Evolutionary conservation across 2,888 invertebrate genomes (phyloP).

Genomic region (Heliconius sara): DNA sequence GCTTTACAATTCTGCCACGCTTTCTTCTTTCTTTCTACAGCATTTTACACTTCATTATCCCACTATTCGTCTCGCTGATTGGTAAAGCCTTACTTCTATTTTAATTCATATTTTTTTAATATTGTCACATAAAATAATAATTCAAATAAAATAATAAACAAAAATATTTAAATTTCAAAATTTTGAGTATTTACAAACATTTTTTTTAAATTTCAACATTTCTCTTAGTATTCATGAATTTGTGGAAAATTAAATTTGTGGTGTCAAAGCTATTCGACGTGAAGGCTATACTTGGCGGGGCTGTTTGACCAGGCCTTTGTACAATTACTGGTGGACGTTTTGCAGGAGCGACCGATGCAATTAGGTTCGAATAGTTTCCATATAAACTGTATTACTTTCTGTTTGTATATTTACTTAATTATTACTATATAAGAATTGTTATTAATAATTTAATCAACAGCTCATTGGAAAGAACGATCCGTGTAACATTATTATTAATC

Average conservation of each 20-base stretch:
- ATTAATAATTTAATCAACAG: neutral
- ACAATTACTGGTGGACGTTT: constrained; percentile 69
- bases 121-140: too few relatives aligned
- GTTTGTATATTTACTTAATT: neutral
- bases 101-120: too few relatives aligned
- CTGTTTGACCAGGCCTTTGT: constrained; percentile 64
- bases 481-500: neutral
- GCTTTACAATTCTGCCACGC: too few relatives aligned
- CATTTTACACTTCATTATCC: too few relatives aligned
- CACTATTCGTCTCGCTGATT: too few relatives aligned
- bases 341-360: constrained; percentile 70
- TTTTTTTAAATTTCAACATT: constrained; percentile 56
- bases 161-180: neutral
- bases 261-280: constrained; percentile 61
- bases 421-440: neutral
- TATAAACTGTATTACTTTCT: constrained; percentile 55
- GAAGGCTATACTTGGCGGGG: constrained; percentile 73
- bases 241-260: constrained; percentile 67
- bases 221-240: constrained; percentile 61
- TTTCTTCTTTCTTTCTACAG: too few relatives aligned
- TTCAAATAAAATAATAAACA: too few relatives aligned
- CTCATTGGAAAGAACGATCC: neutral
- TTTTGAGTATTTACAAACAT: neutral
- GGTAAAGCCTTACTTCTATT: too few relatives aligned
- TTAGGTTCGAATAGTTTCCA: constrained; percentile 57